Conservation (phyloP, 2,888 invertebrate genomes). For the Lobophora halterata region DNA sequence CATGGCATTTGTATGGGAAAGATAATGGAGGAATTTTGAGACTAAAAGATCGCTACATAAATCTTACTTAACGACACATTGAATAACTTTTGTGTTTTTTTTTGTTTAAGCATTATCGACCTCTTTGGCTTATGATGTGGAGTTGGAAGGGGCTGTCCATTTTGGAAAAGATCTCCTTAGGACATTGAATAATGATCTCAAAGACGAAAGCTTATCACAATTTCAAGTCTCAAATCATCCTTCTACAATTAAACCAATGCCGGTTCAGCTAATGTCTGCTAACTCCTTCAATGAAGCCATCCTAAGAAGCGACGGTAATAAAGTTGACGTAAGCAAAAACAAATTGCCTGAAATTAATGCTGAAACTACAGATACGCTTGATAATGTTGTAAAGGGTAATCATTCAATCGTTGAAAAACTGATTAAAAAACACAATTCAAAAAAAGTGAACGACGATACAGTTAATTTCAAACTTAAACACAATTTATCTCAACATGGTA, state of each 20-base stretch:
- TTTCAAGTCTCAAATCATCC: background rate
- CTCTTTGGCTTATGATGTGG: constrained; percentile 1
- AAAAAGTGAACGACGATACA: background rate
- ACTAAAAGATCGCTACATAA: no score
- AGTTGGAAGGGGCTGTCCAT: constrained; percentile 4
- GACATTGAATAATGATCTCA: background rate
- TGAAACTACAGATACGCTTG: no score
- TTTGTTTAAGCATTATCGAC: background rate
- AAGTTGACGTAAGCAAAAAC: background rate
- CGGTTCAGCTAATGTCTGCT: background rate
- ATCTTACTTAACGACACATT: background rate
- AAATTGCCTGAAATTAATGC: no score
- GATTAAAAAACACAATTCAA: background rate
- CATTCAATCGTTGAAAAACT: no score
- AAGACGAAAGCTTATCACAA: background rate
- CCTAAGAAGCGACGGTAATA: background rate
- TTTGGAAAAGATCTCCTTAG: constrained; percentile 9
- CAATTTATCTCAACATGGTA: constrained; percentile 4
- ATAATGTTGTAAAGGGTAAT: no score
- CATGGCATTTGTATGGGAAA: no score
- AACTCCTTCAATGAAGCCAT: background rate
- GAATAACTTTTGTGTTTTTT: background rate
- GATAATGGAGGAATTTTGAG: no score
- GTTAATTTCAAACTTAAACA: constrained; percentile 1
- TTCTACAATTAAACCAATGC: background rate